Base-by-base conservation (phyloP, 2,113 vertebrate genomes). In the Dipodomys merriami region DNA sequence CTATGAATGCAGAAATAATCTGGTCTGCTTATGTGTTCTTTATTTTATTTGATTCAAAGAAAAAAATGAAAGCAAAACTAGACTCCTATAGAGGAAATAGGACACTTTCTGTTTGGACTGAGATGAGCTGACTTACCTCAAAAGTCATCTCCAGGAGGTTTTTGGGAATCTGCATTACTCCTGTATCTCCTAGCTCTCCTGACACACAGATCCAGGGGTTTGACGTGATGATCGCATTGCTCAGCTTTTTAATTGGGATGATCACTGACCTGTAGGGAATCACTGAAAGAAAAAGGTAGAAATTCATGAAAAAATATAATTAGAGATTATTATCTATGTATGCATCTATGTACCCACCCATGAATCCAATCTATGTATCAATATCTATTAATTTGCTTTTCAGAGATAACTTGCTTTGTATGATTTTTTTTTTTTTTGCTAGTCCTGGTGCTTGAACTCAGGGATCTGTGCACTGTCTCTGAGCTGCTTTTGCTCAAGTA, bases 151-250 rank as follows among this genome's bases (percentile, higher is more conserved):
- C 99, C 16, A 99, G 98, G 79, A 99, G 98, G 87, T 99, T 99
- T 98, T 99, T 99, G 19, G 99, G 98, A 91, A 99, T 99, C 97
- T 99, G 99, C 98, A 98, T 98, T 44, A 99, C 96, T 0, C 99
- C 99, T 0, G 99, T 99, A 93, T 99, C 99, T 8, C 99, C 99
- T 19, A 99, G 97, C n/a, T 99, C 99, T 72, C 99, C 99, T 0
- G 99, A 99, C 18, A 99, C 98, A 84, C 99, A 99, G 91, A 99
- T 98, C 99, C 99, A 99, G 0, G 99, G 99, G 92, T 99, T 99
- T 1, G 99, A 99, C 0, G 99, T 99, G 68, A 98, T 99, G 98
- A 99, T 99, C 0, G 99, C 98, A 39, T 99, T 99, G 98, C 99
- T 99, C 83, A 99, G 98, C 93, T 99, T 99, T 97, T 99, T 99